Evolutionary conservation across 1,140 invertebrate genomes (phyloP).

Genomic region (Arctopsyche grandis): DNA sequence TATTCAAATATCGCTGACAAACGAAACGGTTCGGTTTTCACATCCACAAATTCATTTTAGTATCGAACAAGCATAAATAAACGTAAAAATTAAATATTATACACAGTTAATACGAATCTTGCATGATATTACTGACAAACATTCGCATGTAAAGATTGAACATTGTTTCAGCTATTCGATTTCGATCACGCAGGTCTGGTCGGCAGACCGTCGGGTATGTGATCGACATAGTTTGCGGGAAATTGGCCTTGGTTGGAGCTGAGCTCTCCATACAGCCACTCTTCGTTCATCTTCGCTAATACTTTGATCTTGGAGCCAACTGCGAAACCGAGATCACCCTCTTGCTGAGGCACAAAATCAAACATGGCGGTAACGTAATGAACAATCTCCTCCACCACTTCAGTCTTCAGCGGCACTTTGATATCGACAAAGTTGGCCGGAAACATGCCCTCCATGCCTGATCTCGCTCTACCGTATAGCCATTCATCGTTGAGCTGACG

Average conservation of each 20-base stretch:
- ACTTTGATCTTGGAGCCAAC: slow-evolving; percentile 77
- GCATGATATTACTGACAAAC: too few species aligned
- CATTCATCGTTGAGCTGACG: slow-evolving; percentile 81
- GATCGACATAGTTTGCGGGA: slow-evolving; percentile 81
- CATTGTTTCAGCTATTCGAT: too few species aligned
- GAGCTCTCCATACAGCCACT: slow-evolving; percentile 84
- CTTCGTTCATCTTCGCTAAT: slow-evolving; percentile 76
- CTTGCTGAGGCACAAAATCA: slow-evolving; percentile 64
- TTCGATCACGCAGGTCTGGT: slow-evolving; percentile 29
- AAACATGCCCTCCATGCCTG: slow-evolving; percentile 79
- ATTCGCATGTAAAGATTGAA: too few species aligned
- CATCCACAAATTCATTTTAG: too few species aligned
- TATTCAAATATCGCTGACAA: too few species aligned
- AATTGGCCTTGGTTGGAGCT: slow-evolving; percentile 79
- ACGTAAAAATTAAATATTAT: too few species aligned
- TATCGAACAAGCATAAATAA: too few species aligned
- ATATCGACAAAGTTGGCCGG: slow-evolving; percentile 82
- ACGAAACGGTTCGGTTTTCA: too few species aligned
- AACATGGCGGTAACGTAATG: slow-evolving; percentile 63
- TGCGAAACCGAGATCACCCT: slow-evolving; percentile 61
- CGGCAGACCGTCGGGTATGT: slow-evolving; percentile 60
- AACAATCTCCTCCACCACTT: slow-evolving; percentile 52
- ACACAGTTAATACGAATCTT: too few species aligned
- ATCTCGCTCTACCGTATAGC: slow-evolving; percentile 75
- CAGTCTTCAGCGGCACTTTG: slow-evolving; percentile 72